These are phyloP conservation scores for Acipenser transmontanus DNA, from an alignment of 2,797 vertebrate genomes.

Conservation along the genomic window DNA sequence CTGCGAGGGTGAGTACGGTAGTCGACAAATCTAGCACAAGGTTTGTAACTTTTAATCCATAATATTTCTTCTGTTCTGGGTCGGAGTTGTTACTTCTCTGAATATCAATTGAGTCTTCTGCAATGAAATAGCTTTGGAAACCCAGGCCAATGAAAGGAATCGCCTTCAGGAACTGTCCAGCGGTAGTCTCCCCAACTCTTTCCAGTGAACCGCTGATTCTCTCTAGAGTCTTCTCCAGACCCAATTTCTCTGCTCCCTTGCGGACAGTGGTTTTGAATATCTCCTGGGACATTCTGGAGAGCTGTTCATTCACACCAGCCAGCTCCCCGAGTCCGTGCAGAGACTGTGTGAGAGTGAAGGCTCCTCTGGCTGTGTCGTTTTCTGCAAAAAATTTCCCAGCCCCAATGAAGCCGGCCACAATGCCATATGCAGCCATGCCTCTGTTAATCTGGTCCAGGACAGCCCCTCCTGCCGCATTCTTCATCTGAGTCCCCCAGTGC, in stretches of 20 bases:
- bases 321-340: constrained; percentile 14
- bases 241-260: constrained; percentile 6
- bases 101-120: constrained; percentile 16
- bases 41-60: constrained; percentile 19
- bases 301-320: constrained; percentile 12
- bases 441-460: constrained; percentile 9
- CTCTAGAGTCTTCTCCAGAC: constrained; percentile 6
- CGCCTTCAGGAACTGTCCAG: constrained; percentile 9
- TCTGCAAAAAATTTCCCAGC: constrained; percentile 18
- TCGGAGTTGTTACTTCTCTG: constrained; percentile 3
- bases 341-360: constrained; percentile 13
- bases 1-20: constrained; percentile 13
- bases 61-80: constrained; percentile 19
- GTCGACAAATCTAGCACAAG: constrained; percentile 21
- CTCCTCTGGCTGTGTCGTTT: constrained; percentile 14
- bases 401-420: constrained; percentile 12
- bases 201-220: constrained; percentile 6
- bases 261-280: constrained; percentile 10
- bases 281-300: constrained; percentile 14
- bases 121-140: constrained; percentile 17
- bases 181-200: constrained; percentile 11
- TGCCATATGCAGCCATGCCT: constrained; percentile 17
- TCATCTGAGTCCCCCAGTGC: not conserved
- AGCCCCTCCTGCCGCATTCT: not conserved
- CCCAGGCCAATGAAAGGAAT: constrained; percentile 13